Conservation (phyloP, 2,113 vertebrate species). For the Melanerpes formicivorus region DNA sequence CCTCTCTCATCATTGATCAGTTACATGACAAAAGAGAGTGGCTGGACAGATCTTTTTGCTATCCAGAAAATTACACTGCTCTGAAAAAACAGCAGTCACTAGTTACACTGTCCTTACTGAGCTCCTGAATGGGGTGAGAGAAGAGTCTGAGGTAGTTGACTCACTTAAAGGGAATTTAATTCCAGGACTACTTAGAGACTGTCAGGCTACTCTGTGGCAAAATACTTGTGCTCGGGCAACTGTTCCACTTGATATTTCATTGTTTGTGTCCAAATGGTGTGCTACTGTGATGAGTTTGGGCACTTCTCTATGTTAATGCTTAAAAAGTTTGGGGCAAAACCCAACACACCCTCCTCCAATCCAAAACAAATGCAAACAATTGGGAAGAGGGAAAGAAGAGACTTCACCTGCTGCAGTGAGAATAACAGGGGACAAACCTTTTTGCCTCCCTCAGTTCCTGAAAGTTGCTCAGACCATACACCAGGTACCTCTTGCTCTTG, state of each 20-base stretch:
- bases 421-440: neutral
- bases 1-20: neutral
- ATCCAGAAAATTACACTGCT: neutral
- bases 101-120: neutral
- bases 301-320: neutral
- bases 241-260: neutral
- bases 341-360: fast-evolving
- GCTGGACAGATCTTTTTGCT: neutral
- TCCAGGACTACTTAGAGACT: neutral
- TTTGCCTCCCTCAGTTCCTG: neutral
- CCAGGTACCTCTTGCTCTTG: neutral
- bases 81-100: neutral
- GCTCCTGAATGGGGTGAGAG: neutral
- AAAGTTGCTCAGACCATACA: neutral
- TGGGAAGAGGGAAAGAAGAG: neutral
- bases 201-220: neutral
- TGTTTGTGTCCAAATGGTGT: neutral
- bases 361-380: neutral
- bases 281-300: neutral
- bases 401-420: neutral
- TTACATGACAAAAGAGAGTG: no score
- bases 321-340: fast-evolving
- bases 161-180: neutral
- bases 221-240: neutral
- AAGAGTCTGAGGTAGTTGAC: neutral